Base-by-base conservation (phyloP, 2,888 invertebrate species). In the Hirtodrosophila duncani region DNA sequence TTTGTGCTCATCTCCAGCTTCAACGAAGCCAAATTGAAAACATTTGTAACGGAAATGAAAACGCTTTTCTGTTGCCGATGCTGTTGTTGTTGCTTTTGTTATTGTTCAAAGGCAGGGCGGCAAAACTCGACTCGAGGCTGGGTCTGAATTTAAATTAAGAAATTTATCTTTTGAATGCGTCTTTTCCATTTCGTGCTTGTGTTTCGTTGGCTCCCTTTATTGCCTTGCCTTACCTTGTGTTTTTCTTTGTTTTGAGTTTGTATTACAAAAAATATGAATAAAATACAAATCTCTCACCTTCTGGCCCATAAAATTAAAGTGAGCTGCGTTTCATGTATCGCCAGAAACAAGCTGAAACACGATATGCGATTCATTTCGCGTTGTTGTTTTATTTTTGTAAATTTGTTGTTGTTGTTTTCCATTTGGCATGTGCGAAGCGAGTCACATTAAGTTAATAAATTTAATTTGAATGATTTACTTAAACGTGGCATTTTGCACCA, bases 141-240 rank as follows among this genome's bases (percentile, higher is more conserved):
- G 66, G 57, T 71, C 77, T 81, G 77, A 80, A 78, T 78, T 81
- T 78, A 78, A 81, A 78, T 78, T 78, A 78, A 78, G 82, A 82
- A 78, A 78, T 78, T 66, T 80, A 77, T 81, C 82, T 81, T 79
- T 68, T 65, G 72, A 63, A 69, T 78, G 52, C 61, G 65, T 53
- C 56, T 48, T 20, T 41, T 44, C 31, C 48, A 53, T 56, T 69
- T 60, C 27, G 44, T 53, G 13, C 38, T 16, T 30, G 30, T 48
- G 49, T 34, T 38, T 45, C 44, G n/a, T n/a, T n/a, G n/a, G n/a
- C n/a, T 50, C 20, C 43, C 44, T 52, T 67, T 66, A 48, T 53
- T 37, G 42, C 49, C 37, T 42, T 29, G 59, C 52, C 52, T n/a
- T n/a, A n/a, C n/a, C 60, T 67, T 55, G 67, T 58, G 50, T 36